A percentile compares a stretch with the other conserved stretches of the same genome.
Evolutionary conservation across 1,140 invertebrate genomes (phyloP).

Genomic region (Platyscapa corneri): DNA sequence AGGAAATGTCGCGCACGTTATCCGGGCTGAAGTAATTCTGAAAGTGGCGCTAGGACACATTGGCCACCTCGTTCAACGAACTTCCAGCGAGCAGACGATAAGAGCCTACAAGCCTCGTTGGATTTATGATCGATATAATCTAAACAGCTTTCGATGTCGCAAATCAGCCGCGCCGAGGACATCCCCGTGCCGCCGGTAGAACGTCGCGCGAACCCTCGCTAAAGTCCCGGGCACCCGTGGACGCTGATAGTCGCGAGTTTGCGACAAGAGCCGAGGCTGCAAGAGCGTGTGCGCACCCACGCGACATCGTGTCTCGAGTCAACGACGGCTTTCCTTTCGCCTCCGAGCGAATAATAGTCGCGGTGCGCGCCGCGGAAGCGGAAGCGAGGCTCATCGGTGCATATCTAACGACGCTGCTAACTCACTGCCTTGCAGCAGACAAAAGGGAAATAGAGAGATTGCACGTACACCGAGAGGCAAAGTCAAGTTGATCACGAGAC

Average conservation of each 20-base stretch:
- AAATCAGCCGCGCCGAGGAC: not conserved
- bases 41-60: not conserved
- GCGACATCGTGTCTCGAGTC: not conserved
- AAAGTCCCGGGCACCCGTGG: not conserved
- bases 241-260: not conserved
- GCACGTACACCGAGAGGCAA: not conserved
- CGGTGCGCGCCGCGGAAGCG: slow-evolving; percentile 56
- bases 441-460: too few species aligned
- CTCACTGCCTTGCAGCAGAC: not conserved
- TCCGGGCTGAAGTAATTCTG: not conserved
- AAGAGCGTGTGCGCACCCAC: not conserved
- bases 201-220: not conserved
- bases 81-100: not conserved
- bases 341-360: not conserved
- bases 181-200: not conserved
- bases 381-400: slow-evolving; percentile 59
- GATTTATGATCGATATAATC: not conserved
- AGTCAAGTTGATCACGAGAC: not conserved
- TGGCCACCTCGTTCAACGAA: not conserved
- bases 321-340: not conserved
- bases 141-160: not conserved
- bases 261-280: slow-evolving; percentile 35
- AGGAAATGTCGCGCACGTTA: not conserved
- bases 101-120: not conserved
- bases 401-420: slow-evolving; percentile 56